phyloP scores from a whole-genome alignment of 2,113 vertebrate species.

The Rhynchomys soricoides region DNA sequence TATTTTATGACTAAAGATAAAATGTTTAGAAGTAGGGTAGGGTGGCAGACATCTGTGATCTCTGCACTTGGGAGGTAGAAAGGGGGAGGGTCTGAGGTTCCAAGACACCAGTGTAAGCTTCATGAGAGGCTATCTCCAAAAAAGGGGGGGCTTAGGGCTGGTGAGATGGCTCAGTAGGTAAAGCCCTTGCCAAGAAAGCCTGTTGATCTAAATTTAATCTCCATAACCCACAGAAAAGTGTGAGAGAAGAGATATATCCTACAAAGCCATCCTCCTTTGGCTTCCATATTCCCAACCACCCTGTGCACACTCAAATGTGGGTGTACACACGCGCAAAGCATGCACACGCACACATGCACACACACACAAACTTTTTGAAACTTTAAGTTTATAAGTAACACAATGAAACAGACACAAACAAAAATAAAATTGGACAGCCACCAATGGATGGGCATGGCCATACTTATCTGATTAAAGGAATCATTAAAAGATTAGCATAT shows the following conservation, averaged over 20 bases:
- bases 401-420: not conserved
- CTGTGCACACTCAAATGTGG: no score
- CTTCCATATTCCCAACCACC: not conserved
- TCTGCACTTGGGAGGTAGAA: not conserved
- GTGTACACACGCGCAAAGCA: not conserved
- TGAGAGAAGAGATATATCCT: not conserved
- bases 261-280: not conserved
- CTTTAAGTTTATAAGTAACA: not conserved
- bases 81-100: not conserved
- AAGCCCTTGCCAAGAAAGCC: not conserved
- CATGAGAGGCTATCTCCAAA: not conserved
- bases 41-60: not conserved
- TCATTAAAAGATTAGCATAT: slow-evolving; percentile 10
- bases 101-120: not conserved
- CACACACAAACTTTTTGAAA: not conserved
- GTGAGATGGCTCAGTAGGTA: not conserved
- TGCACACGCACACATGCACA: not conserved
- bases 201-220: not conserved
- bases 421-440: not conserved
- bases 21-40: not conserved
- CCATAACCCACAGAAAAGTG: not conserved
- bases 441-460: not conserved
- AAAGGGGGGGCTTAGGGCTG: no score
- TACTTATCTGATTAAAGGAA: not conserved
- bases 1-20: not conserved